A percentile compares a stretch with the other conserved stretches of the same genome.
Evolutionary conservation across 1,140 invertebrate species (phyloP).

Genomic region (Dufourea novaeangliae): DNA sequence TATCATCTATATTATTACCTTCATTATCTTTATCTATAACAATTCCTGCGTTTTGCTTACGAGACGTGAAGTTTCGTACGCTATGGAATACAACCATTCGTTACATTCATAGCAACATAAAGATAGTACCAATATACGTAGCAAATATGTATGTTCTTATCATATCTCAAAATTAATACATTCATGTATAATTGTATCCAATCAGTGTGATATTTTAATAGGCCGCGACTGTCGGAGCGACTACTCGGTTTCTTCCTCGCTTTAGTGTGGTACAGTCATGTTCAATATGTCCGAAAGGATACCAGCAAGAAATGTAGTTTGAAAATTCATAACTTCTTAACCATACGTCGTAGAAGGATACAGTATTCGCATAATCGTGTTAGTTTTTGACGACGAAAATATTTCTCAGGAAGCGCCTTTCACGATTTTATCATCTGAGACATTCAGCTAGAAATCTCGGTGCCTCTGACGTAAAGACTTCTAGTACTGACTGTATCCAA

Average conservation of each 20-base stretch:
- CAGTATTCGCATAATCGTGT: slow-evolving; percentile 70
- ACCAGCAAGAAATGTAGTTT: slow-evolving; percentile 39
- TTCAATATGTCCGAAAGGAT: slow-evolving; percentile 40
- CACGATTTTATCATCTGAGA: slow-evolving; percentile 63
- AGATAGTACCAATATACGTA: not conserved
- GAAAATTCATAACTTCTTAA: slow-evolving; percentile 66
- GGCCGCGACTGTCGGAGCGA: slow-evolving; percentile 53
- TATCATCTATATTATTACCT: slow-evolving; percentile 3
- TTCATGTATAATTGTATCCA: slow-evolving; percentile 52
- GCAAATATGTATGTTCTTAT: slow-evolving; percentile 24
- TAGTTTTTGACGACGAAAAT: slow-evolving; percentile 66
- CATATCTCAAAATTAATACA: slow-evolving; percentile 36
- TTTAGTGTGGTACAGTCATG: slow-evolving; percentile 67
- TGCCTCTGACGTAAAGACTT: slow-evolving; percentile 44
- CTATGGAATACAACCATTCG: not conserved
- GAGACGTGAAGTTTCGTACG: not conserved
- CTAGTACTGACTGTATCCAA: slow-evolving; percentile 64
- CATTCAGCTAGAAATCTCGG: slow-evolving; percentile 18
- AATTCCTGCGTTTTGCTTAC: slow-evolving; percentile 28
- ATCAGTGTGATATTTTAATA: slow-evolving; percentile 62
- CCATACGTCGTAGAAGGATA: slow-evolving; percentile 18
- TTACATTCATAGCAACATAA: not conserved
- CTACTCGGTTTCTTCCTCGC: slow-evolving; percentile 69
- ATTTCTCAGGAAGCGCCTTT: slow-evolving; percentile 67
- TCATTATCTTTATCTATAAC: slow-evolving; percentile 48